Conservation (phyloP, 2,888 invertebrate species). For the Scrobipalpa costella region DNA sequence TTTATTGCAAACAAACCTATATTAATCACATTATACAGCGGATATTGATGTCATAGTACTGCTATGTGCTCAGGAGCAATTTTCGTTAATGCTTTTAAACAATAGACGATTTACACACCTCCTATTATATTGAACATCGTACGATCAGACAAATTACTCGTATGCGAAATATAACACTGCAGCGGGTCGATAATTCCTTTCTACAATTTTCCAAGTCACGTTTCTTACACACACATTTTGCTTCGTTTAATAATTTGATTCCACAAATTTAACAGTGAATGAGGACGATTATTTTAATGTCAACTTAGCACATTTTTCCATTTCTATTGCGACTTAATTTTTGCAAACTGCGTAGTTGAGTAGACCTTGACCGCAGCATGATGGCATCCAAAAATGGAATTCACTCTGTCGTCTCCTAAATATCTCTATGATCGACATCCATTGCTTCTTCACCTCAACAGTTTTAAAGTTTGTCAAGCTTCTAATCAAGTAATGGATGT, state of each 20-base stretch:
- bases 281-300: neutral
- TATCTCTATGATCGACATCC: neutral
- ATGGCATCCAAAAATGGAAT: neutral
- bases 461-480: neutral
- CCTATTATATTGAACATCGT: conserved; percentile 35
- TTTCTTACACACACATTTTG: conserved; percentile 40
- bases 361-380: conserved; percentile 30
- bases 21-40: conserved; percentile 43
- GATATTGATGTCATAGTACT: conserved; percentile 54
- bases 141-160: conserved; percentile 45
- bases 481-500: neutral
- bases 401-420: neutral
- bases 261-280: conserved; percentile 12
- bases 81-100: conserved; percentile 51
- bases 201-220: conserved; percentile 40
- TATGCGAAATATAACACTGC: conserved; percentile 45
- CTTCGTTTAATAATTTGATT: conserved; percentile 24
- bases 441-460: conserved; percentile 19
- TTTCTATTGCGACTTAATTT: neutral
- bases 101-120: conserved; percentile 53
- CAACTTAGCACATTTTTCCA: neutral
- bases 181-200: conserved; percentile 34
- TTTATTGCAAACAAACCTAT: conserved; percentile 42
- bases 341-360: conserved; percentile 23
- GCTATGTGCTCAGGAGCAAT: conserved; percentile 49